Base-by-base conservation (phyloP, 2,113 vertebrate species). In the Jaculus jaculus region DNA sequence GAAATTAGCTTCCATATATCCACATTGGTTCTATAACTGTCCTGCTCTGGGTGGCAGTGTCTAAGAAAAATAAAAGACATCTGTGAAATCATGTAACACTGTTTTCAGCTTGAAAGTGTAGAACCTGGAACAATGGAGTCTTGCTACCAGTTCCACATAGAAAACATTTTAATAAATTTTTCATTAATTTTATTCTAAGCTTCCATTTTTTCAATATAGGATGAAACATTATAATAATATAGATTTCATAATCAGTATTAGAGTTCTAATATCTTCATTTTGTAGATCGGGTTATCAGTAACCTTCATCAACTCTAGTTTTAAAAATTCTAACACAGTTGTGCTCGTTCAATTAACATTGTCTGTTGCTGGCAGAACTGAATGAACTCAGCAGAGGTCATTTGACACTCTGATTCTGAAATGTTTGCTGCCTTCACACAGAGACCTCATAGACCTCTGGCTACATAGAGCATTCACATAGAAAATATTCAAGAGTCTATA, bases 41-140 rank as follows among this genome's bases (percentile, higher is more conserved):
- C 58, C n/a, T 89, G 66, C 73, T 51, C 21, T 65, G n/a, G 16
- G 23, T 69, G 80, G 88, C 65, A 37, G 23, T 75, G 81, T 42
- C 69, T 82, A 20, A 96, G 30, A 92, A 86, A 86, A 93, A 16
- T 89, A 73, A 63, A 90, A 86, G 32, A 80, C 78, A 9, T 84
- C 47, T 84, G 77, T 86, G n/a, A 84, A 84, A 84, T 32, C 28
- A 42, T 5, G 54, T 8, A 78, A 95, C 32, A 77, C 15, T 58
- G 20, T 37, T 92, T 79, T 86, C 24, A 92, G 32, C 20, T 72
- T 87, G 42, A 51, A 91, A 81, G 51, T 83, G 37, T 87, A 58
- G 32, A 92, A 75, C 61, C 24, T 51, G 30, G 20, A 2, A 61
- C 30, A 72, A 54, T 66, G 28, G 34, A 82, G 24, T 77, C 26